Conservation (phyloP, 2,113 vertebrate species). For the Hucho hucho region DNA sequence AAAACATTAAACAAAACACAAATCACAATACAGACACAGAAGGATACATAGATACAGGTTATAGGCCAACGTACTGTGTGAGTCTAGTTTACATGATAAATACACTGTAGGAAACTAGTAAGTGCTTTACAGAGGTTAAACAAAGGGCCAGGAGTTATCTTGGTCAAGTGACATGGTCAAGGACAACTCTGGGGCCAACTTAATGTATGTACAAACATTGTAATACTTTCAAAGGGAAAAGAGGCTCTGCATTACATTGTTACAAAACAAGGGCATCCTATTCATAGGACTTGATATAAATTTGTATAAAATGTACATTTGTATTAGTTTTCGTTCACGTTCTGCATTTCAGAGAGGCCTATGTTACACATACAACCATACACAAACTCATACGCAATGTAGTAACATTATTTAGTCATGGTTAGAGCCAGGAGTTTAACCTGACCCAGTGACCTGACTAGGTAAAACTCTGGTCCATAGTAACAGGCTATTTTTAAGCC, state of each 20-base stretch:
- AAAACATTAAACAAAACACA: slow-evolving; percentile 70
- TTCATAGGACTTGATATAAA: slow-evolving; percentile 3
- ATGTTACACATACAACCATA: neutral
- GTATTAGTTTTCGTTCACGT: neutral
- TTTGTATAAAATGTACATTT: slow-evolving; percentile 44
- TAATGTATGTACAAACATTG: slow-evolving; percentile 59
- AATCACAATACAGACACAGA: slow-evolving; percentile 66
- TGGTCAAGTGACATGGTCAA: too few relatives aligned
- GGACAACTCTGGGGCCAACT: too few relatives aligned
- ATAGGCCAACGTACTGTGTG: slow-evolving; percentile 53
- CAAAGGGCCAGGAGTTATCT: too few relatives aligned
- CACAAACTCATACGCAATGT: too few relatives aligned
- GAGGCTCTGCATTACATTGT: neutral
- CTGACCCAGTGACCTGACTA: too few relatives aligned
- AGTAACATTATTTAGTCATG: too few relatives aligned
- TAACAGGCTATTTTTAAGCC: too few relatives aligned
- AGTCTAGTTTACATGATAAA: slow-evolving; percentile 22
- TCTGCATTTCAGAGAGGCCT: neutral
- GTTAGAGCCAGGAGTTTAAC: too few relatives aligned
- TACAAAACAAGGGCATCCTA: slow-evolving; percentile 6
- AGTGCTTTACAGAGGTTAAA: slow-evolving; percentile 76
- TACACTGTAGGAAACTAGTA: slow-evolving; percentile 66
- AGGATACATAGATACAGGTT: slow-evolving; percentile 71
- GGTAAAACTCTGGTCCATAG: too few relatives aligned
- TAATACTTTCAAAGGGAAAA: slow-evolving; percentile 55